These are phyloP conservation scores for Manis javanica DNA, from an alignment of 2,797 vertebrate genomes.

Conservation along the genomic window DNA sequence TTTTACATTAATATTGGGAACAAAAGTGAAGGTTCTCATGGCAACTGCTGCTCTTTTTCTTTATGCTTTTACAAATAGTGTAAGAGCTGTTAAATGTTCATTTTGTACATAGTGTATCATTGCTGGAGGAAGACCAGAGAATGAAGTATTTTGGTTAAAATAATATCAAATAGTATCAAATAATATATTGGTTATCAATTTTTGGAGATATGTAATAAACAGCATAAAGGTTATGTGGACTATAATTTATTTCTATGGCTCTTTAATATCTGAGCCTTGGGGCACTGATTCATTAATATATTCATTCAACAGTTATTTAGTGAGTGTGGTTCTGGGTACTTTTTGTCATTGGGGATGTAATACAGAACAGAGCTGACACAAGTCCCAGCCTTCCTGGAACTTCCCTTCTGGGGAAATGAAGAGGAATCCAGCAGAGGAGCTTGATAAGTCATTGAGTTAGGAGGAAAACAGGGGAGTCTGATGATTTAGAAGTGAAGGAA, in stretches of 20 bases:
- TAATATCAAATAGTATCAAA: neutral
- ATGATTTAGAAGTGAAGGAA: neutral
- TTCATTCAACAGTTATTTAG: conserved; percentile 22
- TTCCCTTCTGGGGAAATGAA: conserved; percentile 28
- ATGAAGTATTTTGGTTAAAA: conserved; percentile 42
- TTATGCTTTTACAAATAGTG: conserved; percentile 43
- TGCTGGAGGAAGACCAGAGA: conserved; percentile 32
- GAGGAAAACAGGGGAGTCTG: neutral
- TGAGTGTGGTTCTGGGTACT: neutral
- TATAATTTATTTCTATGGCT: conserved; percentile 34
- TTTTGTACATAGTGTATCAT: neutral
- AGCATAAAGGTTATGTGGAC: neutral
- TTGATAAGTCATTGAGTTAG: neutral
- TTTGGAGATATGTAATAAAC: conserved; percentile 29
- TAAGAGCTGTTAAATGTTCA: neutral
- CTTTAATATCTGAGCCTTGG: neutral
- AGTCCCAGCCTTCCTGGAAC: neutral
- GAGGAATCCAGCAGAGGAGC: neutral
- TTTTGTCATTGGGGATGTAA: neutral
- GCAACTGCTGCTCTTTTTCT: conserved; percentile 23
- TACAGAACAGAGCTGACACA: neutral
- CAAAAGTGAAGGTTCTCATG: conserved; percentile 33
- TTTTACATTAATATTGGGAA: conserved; percentile 24
- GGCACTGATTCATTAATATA: neutral
- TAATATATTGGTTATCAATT: neutral